Evolutionary conservation across 2,113 vertebrate species (phyloP).

Genomic region (Pavo muticus): DNA sequence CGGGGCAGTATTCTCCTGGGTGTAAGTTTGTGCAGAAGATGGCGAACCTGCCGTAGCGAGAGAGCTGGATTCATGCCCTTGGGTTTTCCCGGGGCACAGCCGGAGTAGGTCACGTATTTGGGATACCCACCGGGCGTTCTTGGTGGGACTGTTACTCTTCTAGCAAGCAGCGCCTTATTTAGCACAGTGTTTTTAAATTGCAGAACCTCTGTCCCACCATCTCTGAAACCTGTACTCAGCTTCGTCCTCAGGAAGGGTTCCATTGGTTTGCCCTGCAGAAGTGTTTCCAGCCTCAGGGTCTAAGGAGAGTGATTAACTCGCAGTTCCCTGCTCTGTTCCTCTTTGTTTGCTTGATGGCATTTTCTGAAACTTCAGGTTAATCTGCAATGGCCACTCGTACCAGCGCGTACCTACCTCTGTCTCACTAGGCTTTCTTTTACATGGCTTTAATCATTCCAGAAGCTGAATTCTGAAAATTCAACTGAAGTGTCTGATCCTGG

Average conservation of each 20-base stretch:
- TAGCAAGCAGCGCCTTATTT: neutral
- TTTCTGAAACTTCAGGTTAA: neutral
- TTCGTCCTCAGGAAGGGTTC: neutral
- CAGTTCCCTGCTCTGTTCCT: neutral
- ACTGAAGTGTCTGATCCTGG: neutral
- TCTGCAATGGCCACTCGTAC: neutral
- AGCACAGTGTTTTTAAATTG: neutral
- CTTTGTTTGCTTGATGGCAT: neutral
- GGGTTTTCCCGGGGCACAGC: neutral
- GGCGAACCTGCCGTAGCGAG: neutral
- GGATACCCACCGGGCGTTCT: neutral
- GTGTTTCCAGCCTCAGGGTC: fast-evolving
- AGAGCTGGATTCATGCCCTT: neutral
- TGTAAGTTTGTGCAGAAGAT: neutral
- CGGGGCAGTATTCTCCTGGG: neutral
- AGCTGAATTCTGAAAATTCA: neutral
- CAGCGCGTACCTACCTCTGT: neutral
- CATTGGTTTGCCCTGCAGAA: neutral
- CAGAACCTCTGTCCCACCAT: fast-evolving
- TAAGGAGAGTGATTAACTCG: neutral
- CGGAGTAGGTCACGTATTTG: neutral
- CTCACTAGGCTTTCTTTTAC: neutral
- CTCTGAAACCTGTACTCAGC: neutral
- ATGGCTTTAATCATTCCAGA: neutral
- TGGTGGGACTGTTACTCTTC: neutral